A percentile compares a stretch with the other conserved stretches of the same genome.
phyloP scores from a whole-genome alignment of 1,140 invertebrate species.

The Bradysia coprophila region DNA sequence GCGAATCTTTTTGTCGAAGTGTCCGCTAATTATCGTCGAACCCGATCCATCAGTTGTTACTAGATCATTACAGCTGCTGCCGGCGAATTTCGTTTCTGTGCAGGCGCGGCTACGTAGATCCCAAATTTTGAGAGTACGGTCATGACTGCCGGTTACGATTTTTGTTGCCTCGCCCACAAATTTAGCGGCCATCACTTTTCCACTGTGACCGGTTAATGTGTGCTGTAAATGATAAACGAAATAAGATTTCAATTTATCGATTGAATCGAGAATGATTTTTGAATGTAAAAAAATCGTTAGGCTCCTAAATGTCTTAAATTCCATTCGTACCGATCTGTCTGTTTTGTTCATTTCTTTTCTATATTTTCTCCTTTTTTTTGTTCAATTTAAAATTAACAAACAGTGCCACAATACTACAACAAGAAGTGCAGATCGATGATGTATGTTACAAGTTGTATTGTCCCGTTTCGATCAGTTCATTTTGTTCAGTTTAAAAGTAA shows the following conservation, averaged over 20 bases:
- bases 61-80: constrained; percentile 90
- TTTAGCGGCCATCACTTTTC: constrained; percentile 86
- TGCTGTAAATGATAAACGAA: constrained; percentile 47
- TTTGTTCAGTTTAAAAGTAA: too few species aligned
- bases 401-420: too few species aligned
- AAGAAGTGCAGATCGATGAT: too few species aligned
- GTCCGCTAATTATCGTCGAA: constrained; percentile 88
- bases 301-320: neutral
- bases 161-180: constrained; percentile 77
- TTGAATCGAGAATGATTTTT: neutral
- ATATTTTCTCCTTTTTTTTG: too few species aligned
- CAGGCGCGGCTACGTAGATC: constrained; percentile 83
- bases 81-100: constrained; percentile 91
- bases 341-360: too few species aligned
- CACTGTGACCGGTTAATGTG: constrained; percentile 90
- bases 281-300: neutral
- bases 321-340: neutral
- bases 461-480: too few species aligned
- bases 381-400: too few species aligned
- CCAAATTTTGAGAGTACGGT: constrained; percentile 94
- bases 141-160: constrained; percentile 86
- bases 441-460: too few species aligned
- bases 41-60: constrained; percentile 74
- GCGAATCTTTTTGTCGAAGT: constrained; percentile 91
- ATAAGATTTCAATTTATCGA: constrained; percentile 2